A percentile compares a stretch with the other conserved stretches of the same genome.
phyloP scores from a whole-genome alignment of 2,888 invertebrate species.

The Plagodis dolabraria region DNA sequence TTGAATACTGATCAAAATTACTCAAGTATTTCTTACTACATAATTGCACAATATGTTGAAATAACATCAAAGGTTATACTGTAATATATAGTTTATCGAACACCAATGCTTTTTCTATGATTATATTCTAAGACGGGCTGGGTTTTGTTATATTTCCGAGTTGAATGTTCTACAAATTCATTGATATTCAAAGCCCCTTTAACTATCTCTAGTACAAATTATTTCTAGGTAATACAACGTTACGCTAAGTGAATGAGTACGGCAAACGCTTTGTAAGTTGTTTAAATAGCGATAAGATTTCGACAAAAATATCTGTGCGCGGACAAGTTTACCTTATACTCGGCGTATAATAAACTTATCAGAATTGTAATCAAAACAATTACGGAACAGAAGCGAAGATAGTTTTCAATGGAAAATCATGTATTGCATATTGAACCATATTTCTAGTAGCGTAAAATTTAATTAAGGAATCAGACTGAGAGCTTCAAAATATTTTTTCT shows the following conservation, averaged over 20 bases:
- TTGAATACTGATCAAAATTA: slow-evolving; percentile 74
- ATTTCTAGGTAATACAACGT: slow-evolving; percentile 27
- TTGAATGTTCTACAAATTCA: slow-evolving; percentile 4
- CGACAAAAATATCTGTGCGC: slow-evolving; percentile 14
- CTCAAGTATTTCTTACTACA: slow-evolving; percentile 55
- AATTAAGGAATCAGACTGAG: too few species aligned
- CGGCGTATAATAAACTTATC: too few species aligned
- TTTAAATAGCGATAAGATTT: slow-evolving; percentile 9
- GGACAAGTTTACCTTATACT: too few species aligned
- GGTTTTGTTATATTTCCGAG: too few species aligned
- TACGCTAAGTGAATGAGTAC: slow-evolving; percentile 21
- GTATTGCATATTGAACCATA: too few species aligned
- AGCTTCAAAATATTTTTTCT: too few species aligned
- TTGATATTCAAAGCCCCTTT: slow-evolving; percentile 21
- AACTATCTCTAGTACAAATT: slow-evolving; percentile 24
- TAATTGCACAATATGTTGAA: slow-evolving; percentile 62
- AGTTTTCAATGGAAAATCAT: too few species aligned
- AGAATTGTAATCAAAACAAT: too few species aligned
- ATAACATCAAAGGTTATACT: slow-evolving; percentile 37
- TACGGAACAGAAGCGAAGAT: too few species aligned
- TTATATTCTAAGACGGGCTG: neutral
- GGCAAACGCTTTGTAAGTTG: slow-evolving; percentile 15
- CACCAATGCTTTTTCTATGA: slow-evolving; percentile 20
- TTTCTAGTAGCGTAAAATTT: too few species aligned
- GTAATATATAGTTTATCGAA: slow-evolving; percentile 12